Conservation (phyloP, 2,113 vertebrate species). For the Thunnus thynnus region DNA sequence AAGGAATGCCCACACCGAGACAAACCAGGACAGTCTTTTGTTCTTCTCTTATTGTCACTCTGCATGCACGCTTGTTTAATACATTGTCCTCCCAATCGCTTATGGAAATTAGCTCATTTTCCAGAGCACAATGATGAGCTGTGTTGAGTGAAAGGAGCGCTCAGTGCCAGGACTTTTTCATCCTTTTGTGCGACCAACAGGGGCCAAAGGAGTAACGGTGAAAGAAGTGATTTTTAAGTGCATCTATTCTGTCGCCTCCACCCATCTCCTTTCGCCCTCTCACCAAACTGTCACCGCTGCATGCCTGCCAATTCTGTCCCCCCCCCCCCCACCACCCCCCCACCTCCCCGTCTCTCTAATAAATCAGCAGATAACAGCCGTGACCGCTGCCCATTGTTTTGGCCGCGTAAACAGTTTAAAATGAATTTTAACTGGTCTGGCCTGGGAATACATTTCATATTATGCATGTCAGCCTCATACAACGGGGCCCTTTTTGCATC, state of each 20-base stretch:
- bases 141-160: constrained; percentile 54
- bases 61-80: constrained; percentile 66
- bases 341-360: constrained; percentile 74
- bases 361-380: constrained; percentile 90
- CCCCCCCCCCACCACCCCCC: not conserved
- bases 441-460: constrained; percentile 93
- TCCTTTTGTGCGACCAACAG: constrained; percentile 43
- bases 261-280: constrained; percentile 48
- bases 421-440: constrained; percentile 92
- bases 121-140: constrained; percentile 60
- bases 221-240: constrained; percentile 67
- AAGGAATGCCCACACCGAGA: constrained; percentile 48
- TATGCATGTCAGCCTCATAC: constrained; percentile 91
- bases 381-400: constrained; percentile 90
- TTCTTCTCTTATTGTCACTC: constrained; percentile 48
- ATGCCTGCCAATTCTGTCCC: constrained; percentile 70
- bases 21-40: constrained; percentile 51
- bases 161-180: constrained; percentile 55
- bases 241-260: constrained; percentile 39
- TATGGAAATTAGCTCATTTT: constrained; percentile 77
- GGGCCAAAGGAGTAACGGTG: constrained; percentile 46
- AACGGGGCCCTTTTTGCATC: constrained; percentile 81
- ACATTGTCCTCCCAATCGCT: constrained; percentile 69
- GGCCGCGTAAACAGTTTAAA: constrained; percentile 91
- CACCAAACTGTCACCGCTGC: constrained; percentile 67